Percentiles rank a stretch among this genome's conserved stretches.
phyloP scores from a whole-genome alignment of 2,113 vertebrate genomes.

The Zosterops lateralis region DNA sequence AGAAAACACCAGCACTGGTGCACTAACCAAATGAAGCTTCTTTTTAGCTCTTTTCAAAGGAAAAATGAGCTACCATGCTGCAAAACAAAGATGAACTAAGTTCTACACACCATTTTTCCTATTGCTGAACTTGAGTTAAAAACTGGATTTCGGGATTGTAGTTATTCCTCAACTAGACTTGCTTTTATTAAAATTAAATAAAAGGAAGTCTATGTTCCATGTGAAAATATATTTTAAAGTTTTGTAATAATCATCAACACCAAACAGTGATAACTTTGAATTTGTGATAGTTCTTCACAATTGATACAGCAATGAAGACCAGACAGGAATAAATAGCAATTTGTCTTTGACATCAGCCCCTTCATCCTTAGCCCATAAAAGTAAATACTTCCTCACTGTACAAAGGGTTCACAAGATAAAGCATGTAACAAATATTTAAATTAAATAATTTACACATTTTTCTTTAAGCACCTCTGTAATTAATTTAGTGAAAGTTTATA shows the following conservation, averaged over 20 bases:
- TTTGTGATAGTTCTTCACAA: not conserved
- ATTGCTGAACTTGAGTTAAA: not conserved
- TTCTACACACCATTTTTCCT: not conserved
- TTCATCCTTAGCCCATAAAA: not conserved
- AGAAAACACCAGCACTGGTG: not conserved
- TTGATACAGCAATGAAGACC: not conserved
- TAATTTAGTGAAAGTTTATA: conserved; percentile 41
- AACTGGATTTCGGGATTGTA: not conserved
- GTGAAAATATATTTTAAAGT: not conserved
- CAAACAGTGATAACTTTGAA: not conserved
- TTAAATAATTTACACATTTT: conserved; percentile 60
- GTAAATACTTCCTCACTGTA: not conserved
- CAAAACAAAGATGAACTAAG: not conserved
- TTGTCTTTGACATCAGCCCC: conserved; percentile 4
- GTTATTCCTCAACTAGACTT: not conserved
- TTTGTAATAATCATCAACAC: not conserved
- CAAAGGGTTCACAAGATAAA: conserved; percentile 33
- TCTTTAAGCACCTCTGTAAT: conserved; percentile 43
- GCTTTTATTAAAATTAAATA: not conserved
- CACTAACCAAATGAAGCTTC: not conserved
- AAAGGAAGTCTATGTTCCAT: not conserved
- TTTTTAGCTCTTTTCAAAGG: not conserved
- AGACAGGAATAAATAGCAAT: conserved; percentile 28
- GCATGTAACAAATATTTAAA: conserved; percentile 39
- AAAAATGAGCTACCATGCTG: not conserved